Evolutionary conservation across 2,888 invertebrate genomes (phyloP).

Genomic region (Drosophila pegasa): DNA sequence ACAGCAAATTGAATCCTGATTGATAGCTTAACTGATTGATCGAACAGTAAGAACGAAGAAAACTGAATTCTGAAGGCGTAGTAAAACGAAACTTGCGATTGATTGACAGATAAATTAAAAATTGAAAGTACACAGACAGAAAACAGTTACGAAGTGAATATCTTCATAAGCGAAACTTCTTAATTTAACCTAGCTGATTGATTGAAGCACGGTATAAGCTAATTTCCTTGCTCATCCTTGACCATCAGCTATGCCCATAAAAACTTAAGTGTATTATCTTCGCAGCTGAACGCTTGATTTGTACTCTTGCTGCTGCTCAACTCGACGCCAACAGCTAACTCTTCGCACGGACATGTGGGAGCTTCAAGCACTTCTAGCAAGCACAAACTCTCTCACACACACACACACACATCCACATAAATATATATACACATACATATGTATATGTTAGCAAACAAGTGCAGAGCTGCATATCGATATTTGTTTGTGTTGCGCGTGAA

Average conservation of each 20-base stretch:
- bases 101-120: background rate
- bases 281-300: constrained; percentile 28
- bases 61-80: background rate
- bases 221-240: background rate
- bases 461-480: constrained; percentile 50
- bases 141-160: too few species aligned
- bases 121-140: too few species aligned
- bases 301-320: constrained; percentile 5
- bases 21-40: background rate
- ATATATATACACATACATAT: constrained; percentile 1
- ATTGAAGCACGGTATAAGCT: too few species aligned
- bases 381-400: constrained; percentile 7
- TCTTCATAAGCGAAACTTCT: too few species aligned
- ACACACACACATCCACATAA: constrained; percentile 21
- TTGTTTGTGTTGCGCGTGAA: constrained; percentile 66
- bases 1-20: background rate
- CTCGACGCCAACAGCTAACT: constrained; percentile 31
- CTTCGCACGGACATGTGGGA: constrained; percentile 25
- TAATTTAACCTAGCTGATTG: too few species aligned
- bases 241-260: background rate
- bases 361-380: constrained; percentile 37
- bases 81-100: background rate
- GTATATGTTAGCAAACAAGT: constrained; percentile 18
- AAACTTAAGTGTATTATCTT: constrained; percentile 12
- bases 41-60: too few species aligned